Conservation (phyloP, 2,113 vertebrate species). For the Mandrillus leucophaeus region DNA sequence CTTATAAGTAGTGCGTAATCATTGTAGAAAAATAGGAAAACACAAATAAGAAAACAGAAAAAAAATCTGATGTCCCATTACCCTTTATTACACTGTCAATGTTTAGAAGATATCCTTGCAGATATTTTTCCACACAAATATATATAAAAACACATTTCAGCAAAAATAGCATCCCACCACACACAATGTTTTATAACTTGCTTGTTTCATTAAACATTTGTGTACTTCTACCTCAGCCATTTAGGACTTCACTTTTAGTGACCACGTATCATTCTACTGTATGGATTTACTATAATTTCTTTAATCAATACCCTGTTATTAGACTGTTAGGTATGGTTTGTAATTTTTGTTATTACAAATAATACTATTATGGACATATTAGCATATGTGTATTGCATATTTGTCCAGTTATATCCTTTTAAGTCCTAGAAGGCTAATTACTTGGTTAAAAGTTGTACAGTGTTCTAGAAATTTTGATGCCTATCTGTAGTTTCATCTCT, state of each 20-base stretch:
- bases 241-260: neutral
- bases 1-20: neutral
- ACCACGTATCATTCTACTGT: neutral
- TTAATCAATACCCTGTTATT: neutral
- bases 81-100: neutral
- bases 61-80: neutral
- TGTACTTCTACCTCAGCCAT: neutral
- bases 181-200: neutral
- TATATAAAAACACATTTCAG: neutral
- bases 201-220: neutral
- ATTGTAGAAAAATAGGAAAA: slow-evolving; percentile 26
- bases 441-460: neutral
- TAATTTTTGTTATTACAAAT: neutral
- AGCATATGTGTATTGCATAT: neutral
- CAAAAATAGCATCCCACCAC: neutral
- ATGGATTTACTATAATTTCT: neutral
- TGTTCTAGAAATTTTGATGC: neutral
- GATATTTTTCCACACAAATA: neutral
- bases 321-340: neutral
- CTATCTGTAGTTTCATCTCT: neutral
- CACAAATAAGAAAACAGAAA: neutral
- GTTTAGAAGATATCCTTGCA: neutral
- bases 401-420: neutral
- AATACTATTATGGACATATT: neutral
- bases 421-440: neutral